Evolutionary conservation across 2,888 invertebrate genomes (phyloP), one percentile per base, ranked within the genome.

Genomic region (Lagria hirta): DNA sequence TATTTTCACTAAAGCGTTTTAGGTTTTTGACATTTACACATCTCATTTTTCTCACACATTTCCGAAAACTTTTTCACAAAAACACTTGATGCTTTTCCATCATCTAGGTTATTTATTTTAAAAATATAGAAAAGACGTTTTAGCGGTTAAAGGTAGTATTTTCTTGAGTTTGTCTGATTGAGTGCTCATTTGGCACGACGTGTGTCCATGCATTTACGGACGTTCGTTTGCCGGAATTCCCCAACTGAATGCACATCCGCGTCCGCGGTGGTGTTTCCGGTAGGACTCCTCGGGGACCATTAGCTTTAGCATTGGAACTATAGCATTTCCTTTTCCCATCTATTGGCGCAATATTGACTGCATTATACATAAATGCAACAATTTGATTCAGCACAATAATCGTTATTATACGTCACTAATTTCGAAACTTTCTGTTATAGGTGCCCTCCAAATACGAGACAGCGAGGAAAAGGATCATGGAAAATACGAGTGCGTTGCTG

Each of bases 401-500:
- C 24, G n/a, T n/a, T n/a, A n/a, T n/a, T n/a, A n/a, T n/a, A n/a
- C n/a, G n/a, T n/a, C n/a, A n/a, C n/a, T n/a, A n/a, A n/a, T n/a
- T n/a, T n/a, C n/a, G n/a, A n/a, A n/a, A 17, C 11, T 16, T 41
- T 32, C 4, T 4, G 8, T 32, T 16, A 21, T 75, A 91, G 92
- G 91, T 62, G 82, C 87, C 34, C 75, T 97, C 54, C 91, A 93
- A 76, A 95, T 97, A 61, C 84, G 84, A 58, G 86, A 86, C 69
- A 91, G 92, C 59, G 88, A 89, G 61, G 89, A 90, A 65, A 86
- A 86, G 57, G 96, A 97, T 74, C 89, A 92, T 68, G 96, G 94
- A 35, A 92, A 92, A 72, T 97, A 94, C 71, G 96, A 96, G 73
- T 97, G 97, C 70, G 90, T 95, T 26, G 95, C 95, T 1, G 93